A percentile compares a stretch with the other conserved stretches of the same genome.
These are phyloP conservation scores for Clinocottus analis DNA, from an alignment of 2,113 vertebrate species.

Conservation along the genomic window DNA sequence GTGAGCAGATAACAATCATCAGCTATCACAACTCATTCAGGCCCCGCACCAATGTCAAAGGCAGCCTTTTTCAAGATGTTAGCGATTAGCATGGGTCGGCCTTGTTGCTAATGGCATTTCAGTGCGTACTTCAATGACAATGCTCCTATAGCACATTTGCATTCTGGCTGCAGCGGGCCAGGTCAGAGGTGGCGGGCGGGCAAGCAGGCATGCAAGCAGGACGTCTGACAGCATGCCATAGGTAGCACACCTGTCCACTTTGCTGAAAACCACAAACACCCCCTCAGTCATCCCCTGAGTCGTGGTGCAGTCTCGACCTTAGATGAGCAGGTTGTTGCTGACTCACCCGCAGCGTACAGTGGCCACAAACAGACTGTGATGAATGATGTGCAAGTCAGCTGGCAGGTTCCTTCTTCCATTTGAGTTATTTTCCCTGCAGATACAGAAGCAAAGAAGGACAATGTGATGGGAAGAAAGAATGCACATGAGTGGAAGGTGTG, in stretches of 20 bases:
- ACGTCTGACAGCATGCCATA: constrained; percentile 69
- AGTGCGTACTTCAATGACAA: constrained; percentile 56
- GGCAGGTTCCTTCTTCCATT: constrained; percentile 64
- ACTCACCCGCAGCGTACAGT: constrained; percentile 65
- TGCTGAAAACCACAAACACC: constrained; percentile 54
- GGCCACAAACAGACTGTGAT: constrained; percentile 69
- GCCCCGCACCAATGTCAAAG: constrained; percentile 57
- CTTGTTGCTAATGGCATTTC: constrained; percentile 72
- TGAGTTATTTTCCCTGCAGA: constrained; percentile 71
- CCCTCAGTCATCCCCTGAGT: constrained; percentile 45
- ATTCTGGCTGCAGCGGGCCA: constrained; percentile 55
- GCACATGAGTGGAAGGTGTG: constrained; percentile 38
- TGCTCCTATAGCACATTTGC: constrained; percentile 59
- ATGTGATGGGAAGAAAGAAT: constrained; percentile 30
- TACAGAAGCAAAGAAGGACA: constrained; percentile 35
- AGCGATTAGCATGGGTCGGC: constrained; percentile 69
- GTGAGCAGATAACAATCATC: constrained; percentile 61
- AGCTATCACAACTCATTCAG: constrained; percentile 57
- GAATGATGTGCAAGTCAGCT: constrained; percentile 63
- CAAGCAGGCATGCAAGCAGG: constrained; percentile 55
- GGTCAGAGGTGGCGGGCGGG: constrained; percentile 66
- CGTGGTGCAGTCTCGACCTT: constrained; percentile 41
- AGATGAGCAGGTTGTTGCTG: constrained; percentile 62
- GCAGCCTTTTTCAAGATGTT: constrained; percentile 71
- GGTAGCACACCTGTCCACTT: constrained; percentile 64